Evolutionary conservation across 1,140 invertebrate species (phyloP).

Genomic region (Saccostrea echinata): DNA sequence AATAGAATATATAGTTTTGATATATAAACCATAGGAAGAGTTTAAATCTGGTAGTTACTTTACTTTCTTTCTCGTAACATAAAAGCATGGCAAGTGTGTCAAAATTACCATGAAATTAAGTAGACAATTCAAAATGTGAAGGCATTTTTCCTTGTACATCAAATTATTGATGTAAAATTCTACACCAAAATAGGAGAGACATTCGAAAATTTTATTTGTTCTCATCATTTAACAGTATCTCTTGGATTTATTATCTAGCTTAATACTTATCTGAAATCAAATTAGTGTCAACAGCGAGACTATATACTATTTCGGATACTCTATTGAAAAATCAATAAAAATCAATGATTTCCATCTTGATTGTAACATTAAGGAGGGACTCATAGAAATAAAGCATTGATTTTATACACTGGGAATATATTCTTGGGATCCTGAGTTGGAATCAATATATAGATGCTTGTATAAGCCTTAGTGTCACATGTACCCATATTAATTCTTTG

Average conservation of each 20-base stretch:
- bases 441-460: background rate
- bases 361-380: background rate
- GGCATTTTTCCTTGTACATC: no score
- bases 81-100: no score
- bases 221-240: background rate
- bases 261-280: background rate
- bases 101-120: no score
- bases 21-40: no score
- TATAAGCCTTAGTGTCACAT: background rate
- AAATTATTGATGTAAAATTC: no score
- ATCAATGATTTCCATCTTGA: constrained; percentile 18
- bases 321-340: background rate
- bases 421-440: background rate
- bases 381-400: constrained; percentile 25
- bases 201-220: no score
- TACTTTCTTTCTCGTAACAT: no score
- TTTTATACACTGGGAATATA: constrained; percentile 4
- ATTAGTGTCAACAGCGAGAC: background rate
- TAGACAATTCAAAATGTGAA: no score
- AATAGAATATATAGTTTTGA: no score
- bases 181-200: no score
- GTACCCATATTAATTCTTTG: background rate
- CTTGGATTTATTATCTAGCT: background rate
- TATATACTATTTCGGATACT: background rate
- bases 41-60: no score